phyloP scores from a whole-genome alignment of 1,140 invertebrate genomes.

The Galendromus occidentalis region DNA sequence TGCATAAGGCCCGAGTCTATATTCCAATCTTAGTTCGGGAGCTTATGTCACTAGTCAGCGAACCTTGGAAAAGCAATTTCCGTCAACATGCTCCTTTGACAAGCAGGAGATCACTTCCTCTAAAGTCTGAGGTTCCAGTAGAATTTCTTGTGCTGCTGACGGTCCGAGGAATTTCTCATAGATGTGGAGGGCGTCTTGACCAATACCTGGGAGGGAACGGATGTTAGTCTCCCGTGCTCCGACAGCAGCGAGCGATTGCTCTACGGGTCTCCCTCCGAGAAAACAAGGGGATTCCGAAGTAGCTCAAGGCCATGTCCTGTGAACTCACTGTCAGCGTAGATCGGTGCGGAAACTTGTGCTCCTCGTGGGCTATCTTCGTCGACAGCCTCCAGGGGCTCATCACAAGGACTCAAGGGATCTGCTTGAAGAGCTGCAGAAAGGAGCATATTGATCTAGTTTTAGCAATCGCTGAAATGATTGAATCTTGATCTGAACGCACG shows the following conservation, averaged over 20 bases:
- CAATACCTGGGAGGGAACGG: background rate
- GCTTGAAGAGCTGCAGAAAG: background rate
- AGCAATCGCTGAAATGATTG: background rate
- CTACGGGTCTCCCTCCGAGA: background rate
- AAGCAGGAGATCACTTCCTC: background rate
- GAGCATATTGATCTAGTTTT: too few species aligned
- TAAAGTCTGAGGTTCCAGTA: background rate
- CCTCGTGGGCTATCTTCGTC: background rate
- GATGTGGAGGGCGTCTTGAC: background rate
- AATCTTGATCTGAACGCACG: background rate
- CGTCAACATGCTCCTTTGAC: background rate
- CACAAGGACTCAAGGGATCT: slow-evolving; percentile 1
- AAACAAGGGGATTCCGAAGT: background rate
- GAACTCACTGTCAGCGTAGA: background rate
- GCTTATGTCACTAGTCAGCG: too few species aligned
- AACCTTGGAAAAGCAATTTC: background rate
- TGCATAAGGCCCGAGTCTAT: too few species aligned
- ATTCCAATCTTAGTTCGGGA: too few species aligned
- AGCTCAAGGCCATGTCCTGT: too few species aligned
- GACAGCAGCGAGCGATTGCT: background rate
- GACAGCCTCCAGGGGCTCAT: background rate
- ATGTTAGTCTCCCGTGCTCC: background rate
- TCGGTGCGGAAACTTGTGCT: background rate
- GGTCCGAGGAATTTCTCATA: background rate
- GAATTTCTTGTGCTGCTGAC: background rate